These are phyloP conservation scores for Calonectris borealis DNA, from an alignment of 2,113 vertebrate species.

Conservation along the genomic window DNA sequence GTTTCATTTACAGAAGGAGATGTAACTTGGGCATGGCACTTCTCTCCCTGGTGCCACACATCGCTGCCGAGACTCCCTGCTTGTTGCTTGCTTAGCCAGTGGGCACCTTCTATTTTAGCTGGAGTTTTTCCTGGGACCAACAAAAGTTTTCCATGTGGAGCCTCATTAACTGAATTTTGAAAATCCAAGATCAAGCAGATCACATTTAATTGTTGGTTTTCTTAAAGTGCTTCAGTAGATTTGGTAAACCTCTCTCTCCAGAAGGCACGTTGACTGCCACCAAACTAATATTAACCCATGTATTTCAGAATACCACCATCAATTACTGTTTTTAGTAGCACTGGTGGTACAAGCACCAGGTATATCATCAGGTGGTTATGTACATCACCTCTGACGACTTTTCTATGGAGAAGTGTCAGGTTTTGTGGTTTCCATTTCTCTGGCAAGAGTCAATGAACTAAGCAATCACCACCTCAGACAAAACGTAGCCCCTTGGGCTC, in stretches of 20 bases:
- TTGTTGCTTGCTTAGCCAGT: neutral
- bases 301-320: neutral
- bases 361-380: accelerated
- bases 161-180: too few species aligned
- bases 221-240: neutral
- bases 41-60: neutral
- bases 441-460: neutral
- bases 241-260: neutral
- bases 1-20: neutral
- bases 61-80: accelerated
- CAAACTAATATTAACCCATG: neutral
- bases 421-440: neutral
- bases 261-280: neutral
- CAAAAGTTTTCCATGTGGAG: neutral
- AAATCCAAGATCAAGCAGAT: neutral
- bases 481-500: neutral
- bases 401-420: neutral
- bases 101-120: neutral
- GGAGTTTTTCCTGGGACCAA: too few species aligned
- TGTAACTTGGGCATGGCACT: neutral
- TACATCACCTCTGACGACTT: accelerated
- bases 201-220: neutral
- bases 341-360: neutral
- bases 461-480: neutral
- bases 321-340: accelerated